A percentile compares a stretch with the other conserved stretches of the same genome.
phyloP scores from a whole-genome alignment of 1,140 invertebrate species.

The Zaprionus lachaisei region DNA sequence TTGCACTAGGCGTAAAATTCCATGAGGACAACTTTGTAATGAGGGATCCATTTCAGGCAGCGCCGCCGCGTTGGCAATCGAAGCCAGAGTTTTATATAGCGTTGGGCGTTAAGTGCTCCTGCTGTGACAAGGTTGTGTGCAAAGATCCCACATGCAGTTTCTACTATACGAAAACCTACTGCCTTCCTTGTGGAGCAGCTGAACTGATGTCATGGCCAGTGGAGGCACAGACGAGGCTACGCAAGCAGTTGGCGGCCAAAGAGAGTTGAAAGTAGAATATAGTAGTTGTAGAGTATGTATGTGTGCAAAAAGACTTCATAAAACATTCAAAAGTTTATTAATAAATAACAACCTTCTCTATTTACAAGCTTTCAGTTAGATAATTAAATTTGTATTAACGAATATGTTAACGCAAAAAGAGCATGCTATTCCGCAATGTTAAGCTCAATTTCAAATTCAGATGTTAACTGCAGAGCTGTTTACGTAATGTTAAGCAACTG shows the following conservation, averaged over 20 bases:
- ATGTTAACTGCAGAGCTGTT: background rate
- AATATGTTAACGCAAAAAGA: background rate
- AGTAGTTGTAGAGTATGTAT: too few species aligned
- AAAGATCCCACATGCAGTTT: conserved; percentile 90
- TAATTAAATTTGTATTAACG: background rate
- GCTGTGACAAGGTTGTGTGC: conserved; percentile 89
- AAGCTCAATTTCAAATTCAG: too few species aligned
- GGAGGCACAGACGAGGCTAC: conserved; percentile 86
- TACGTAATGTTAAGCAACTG: background rate
- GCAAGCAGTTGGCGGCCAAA: conserved; percentile 68
- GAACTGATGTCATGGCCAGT: conserved; percentile 88
- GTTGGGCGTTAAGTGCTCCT: conserved; percentile 90
- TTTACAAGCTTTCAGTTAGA: background rate
- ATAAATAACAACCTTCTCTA: background rate
- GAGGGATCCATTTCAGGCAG: conserved; percentile 92
- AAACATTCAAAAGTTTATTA: background rate
- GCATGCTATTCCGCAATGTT: background rate
- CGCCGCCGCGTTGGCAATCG: conserved; percentile 84
- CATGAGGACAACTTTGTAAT: conserved; percentile 91
- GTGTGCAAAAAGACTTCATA: background rate
- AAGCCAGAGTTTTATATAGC: conserved; percentile 89
- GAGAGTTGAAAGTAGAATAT: background rate
- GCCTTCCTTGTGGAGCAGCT: conserved; percentile 88
- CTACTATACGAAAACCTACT: conserved; percentile 91
- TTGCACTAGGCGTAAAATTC: conserved; percentile 87